Evolutionary conservation across 2,888 invertebrate species (phyloP), one percentile per base, ranked within the genome.

Genomic region (Eremobia ochroleuca): DNA sequence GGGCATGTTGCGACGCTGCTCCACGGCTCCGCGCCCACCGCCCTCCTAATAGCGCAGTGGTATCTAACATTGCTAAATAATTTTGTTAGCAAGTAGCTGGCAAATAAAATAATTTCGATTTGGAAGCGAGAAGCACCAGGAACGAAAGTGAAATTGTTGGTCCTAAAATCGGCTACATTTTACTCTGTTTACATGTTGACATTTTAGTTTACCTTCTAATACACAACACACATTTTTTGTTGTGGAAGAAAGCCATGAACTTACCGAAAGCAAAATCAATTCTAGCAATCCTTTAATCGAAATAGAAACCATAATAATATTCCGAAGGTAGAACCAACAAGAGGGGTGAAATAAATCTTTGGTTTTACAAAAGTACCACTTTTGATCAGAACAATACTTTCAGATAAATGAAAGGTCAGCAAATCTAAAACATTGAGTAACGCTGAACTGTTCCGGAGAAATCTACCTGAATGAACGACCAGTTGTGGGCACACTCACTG

Each of bases 1-100:
- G 86, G 88, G 71, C 76, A 71, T 81, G 86, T 90, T 89, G 87
- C 87, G 87, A 88, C 88, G 87, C 77, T 85, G 75, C 74, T 81
- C 84, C 84, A 34, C 34, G 4, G 71, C 31, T 71, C n/a, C 4
- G 89, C 86, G 86, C 90, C 89, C 88, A 80, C 81, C 80, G 81
- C 87, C 88, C 87, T 86, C 73, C 68, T 81, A 79, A 79, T 76
- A 75, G 55, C 52, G 69, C 85, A 87, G 82, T 75, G 90, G 76
- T 87, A 66, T 82, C 86, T 87, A 91, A 91, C 88, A 86, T 82
- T 59, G 28, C 52, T 37, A 52, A 71, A 84, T 62, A 0, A 68
- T 72, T 73, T 52, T 55, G 21, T 69, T 62, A 46, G 55, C 9
- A 21, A 1, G 15, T 46, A 62, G 13, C n/a, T n/a, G 21, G 52